Evolutionary conservation across 2,113 vertebrate genomes (phyloP), one percentile per base, ranked within the genome.

Genomic region (Microcebus lehilahytsara): DNA sequence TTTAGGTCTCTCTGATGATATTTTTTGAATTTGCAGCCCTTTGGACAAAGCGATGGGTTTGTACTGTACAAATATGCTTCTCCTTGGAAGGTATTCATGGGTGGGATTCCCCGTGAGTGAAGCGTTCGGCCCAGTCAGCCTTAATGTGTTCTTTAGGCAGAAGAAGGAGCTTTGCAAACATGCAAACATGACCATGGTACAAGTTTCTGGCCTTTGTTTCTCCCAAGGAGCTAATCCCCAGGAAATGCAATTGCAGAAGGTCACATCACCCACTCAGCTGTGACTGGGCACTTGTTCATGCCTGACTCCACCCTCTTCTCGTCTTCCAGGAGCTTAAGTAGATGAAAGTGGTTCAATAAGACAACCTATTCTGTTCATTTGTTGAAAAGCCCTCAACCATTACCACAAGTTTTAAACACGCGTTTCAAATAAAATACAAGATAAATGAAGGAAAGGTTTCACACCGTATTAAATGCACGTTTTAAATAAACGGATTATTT

Each of bases 211-310:
- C 40, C 27, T 53, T 66, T 25, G 8, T 16, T 51, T 17, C n/a
- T 62, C 40, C 2, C 0, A 7, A 23, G 58, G 42, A 34, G 27
- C 10, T 4, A 9, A 19, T 30, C 22, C 23, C 37, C 13, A 6
- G n/a, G 34, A 60, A n/a, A 71, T 14, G 22, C 66, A 27, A 19
- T 23, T 5, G 10, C n/a, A n/a, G 22, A 46, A 23, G 9, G 11
- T 69, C 20, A 8, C 19, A 25, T 16, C 27, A 4, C 5, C 32
- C 27, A 19, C 49, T 80, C 34, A 25, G 62, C 32, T 17, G 9
- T 11, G 60, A 32, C 4, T 16, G 13, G 30, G 20, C 20, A 8
- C 5, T 13, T 46, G 8, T 11, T 34, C 62, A 64, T 77, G 6
- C 2, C 2, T 17, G 3, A 19, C 6, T 22, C 40, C 32, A 10